Evolutionary conservation across 1,140 invertebrate genomes (phyloP).

Genomic region (Zaprionus tsacasi): DNA sequence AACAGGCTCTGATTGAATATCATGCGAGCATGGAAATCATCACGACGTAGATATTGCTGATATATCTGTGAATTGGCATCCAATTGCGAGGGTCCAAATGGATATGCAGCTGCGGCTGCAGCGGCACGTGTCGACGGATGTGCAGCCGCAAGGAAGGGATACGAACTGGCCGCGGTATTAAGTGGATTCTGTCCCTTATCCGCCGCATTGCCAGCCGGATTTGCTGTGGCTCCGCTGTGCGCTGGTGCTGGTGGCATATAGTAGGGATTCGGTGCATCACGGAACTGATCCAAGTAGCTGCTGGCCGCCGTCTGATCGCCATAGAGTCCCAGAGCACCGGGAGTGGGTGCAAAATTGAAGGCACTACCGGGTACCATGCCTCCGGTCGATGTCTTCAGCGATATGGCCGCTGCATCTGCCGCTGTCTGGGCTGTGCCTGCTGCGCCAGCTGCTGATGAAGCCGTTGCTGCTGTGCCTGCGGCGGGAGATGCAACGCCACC

Average conservation of each 20-base stretch:
- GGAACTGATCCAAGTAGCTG: conserved; percentile 88
- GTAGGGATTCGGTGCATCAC: conserved; percentile 85
- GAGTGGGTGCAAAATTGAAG: conserved; percentile 88
- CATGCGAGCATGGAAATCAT: conserved; percentile 86
- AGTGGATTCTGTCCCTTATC: conserved; percentile 68
- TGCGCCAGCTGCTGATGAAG: conserved; percentile 19
- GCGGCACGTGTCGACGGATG: conserved; percentile 84
- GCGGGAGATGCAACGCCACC: conserved; percentile 66
- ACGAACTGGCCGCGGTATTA: conserved; percentile 69
- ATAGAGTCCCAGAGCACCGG: conserved; percentile 85
- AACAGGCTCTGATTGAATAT: conserved; percentile 86
- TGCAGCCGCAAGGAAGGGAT: conserved; percentile 76
- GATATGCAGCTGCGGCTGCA: conserved; percentile 85
- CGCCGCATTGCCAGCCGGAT: conserved; percentile 81
- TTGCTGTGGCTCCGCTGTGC: conserved; percentile 84
- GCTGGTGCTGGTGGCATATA: conserved; percentile 85
- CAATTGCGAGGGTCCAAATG: conserved; percentile 85
- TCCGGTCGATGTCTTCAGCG: conserved; percentile 85
- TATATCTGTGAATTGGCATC: conserved; percentile 88
- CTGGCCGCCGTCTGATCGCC: conserved; percentile 85
- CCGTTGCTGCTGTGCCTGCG: conserved; percentile 26
- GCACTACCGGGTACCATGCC: conserved; percentile 88
- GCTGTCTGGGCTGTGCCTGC: conserved; percentile 67
- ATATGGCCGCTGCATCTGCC: conserved; percentile 85
- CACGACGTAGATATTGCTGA: conserved; percentile 89